A percentile compares a stretch with the other conserved stretches of the same genome.
Conservation (phyloP, 2,113 vertebrate species). For the Manacus vitellinus region DNA sequence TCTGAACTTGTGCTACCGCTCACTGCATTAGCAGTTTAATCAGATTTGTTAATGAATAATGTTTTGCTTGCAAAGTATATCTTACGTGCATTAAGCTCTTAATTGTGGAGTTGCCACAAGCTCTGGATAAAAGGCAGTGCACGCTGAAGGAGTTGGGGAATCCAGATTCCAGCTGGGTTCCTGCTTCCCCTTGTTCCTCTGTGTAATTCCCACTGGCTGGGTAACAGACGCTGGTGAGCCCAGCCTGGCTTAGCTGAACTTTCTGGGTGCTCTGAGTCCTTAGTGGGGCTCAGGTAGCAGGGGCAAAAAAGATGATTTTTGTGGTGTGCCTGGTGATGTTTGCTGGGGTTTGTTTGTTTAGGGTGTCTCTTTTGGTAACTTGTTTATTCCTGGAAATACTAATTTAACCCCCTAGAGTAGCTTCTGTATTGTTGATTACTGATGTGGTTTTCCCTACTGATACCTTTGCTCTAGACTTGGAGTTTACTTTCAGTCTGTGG, state of each 20-base stretch:
- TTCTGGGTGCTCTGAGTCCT: not conserved
- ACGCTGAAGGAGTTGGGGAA: not conserved
- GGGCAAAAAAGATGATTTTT: not conserved
- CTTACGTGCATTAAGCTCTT: conserved; percentile 18
- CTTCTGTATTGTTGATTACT: not conserved
- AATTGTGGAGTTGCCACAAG: conserved; percentile 24
- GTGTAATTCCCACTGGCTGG: not conserved
- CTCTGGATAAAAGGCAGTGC: not conserved
- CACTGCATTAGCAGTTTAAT: conserved; percentile 51
- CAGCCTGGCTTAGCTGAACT: rapidly evolving
- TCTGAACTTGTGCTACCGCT: conserved; percentile 34
- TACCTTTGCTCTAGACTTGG: not conserved
- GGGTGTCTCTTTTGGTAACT: not conserved
- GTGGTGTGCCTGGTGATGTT: not conserved
- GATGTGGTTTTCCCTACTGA: not conserved
- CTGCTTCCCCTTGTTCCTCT: not conserved
- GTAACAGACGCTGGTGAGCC: not conserved
- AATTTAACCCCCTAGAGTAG: not conserved
- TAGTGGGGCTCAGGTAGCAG: not conserved
- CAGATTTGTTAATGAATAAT: conserved; percentile 64
- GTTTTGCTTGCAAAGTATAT: conserved; percentile 51
- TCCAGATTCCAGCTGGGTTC: not conserved
- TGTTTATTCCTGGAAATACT: not conserved
- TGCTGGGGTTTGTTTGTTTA: not conserved
- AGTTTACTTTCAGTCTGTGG: not conserved